Evolutionary conservation across 2,888 invertebrate genomes (phyloP), one percentile per base, ranked within the genome.

Genomic region (Dorcus hopei): DNA sequence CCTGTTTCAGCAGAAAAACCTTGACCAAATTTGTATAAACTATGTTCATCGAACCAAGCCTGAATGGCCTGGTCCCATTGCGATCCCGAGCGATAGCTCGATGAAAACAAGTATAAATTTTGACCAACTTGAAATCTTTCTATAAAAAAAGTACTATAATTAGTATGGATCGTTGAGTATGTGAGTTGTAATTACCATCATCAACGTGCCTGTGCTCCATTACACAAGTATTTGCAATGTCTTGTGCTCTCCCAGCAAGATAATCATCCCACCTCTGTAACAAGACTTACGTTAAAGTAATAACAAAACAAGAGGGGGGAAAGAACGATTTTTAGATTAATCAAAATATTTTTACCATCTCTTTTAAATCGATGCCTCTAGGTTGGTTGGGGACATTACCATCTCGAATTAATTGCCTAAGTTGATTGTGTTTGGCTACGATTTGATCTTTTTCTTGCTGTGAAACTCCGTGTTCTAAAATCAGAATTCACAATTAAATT

Each of bases 41-140:
- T 62, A 49, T 70, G 58, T 61, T 69, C 70, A 52, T 68, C 52
- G 49, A 65, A 70, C 69, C 69, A 70, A 14, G 53, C 16, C 9
- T 66, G 49, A n/a, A 69, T 52, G 4, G 62, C 61, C 11, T 51
- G 48, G 3, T 50, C 52, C 70, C 70, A 70, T 19, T 66, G 49
- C 40, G 57, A 26, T n/a, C 33, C 42, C n/a, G 11, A 26, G 42
- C 56, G 57, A 9, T 7, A 51, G 23, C 58, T 59, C 1, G 59
- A 63, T 38, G 54, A 54, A 9, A 40, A 55, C 26, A 62, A 50
- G 49, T 57, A 66, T 38, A 69, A 52, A 56, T 70, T 70, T 57
- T 69, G 68, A 23, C 70, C 70, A 8, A 68, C 67, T 57, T 48
- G 49, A n/a, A 55, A 52, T 8, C 53, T 57, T 5, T 33, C 26